Conservation (phyloP, 2,797 vertebrate genomes). For the Echiichthys vipera region DNA sequence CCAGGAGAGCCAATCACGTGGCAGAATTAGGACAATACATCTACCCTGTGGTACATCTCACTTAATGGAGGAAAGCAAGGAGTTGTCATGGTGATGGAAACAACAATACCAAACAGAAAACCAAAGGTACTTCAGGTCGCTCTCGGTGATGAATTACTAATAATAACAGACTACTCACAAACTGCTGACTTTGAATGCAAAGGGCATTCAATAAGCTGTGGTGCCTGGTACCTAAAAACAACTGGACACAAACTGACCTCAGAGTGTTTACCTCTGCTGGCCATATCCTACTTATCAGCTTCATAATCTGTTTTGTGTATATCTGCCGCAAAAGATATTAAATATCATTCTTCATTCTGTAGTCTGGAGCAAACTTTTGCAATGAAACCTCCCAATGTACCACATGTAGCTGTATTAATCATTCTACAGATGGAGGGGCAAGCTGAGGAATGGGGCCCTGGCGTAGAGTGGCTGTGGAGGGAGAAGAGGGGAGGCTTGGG, state of each 20-base stretch:
- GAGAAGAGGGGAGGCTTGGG: constrained; percentile 22
- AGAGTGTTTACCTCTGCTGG: constrained; percentile 28
- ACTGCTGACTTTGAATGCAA: constrained; percentile 30
- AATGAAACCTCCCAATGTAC: constrained; percentile 47
- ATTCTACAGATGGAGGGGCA: constrained; percentile 40
- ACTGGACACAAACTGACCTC: constrained; percentile 15
- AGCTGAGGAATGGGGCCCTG: constrained; percentile 62
- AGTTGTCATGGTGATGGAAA: constrained; percentile 66
- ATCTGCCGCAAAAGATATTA: constrained; percentile 28
- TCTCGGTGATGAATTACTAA: constrained; percentile 31
- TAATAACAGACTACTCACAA: constrained; percentile 19
- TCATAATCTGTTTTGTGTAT: constrained; percentile 11
- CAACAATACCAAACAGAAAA: constrained; percentile 60
- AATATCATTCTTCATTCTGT: constrained; percentile 45
- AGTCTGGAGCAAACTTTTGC: constrained; percentile 25
- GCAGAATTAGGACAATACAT: constrained; percentile 62
- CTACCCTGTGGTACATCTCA: constrained; percentile 61
- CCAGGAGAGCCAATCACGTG: too few relatives aligned
- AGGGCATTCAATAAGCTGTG: constrained; percentile 16
- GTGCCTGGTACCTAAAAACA: constrained; percentile 46
- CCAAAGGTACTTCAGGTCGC: constrained; percentile 17
- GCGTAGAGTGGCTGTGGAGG: constrained; percentile 30
- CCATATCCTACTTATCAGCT: constrained; percentile 42
- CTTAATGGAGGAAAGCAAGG: constrained; percentile 72
- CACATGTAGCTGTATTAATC: constrained; percentile 59